phyloP scores from a whole-genome alignment of 2,888 invertebrate species.

The Leucophora obtusa region DNA sequence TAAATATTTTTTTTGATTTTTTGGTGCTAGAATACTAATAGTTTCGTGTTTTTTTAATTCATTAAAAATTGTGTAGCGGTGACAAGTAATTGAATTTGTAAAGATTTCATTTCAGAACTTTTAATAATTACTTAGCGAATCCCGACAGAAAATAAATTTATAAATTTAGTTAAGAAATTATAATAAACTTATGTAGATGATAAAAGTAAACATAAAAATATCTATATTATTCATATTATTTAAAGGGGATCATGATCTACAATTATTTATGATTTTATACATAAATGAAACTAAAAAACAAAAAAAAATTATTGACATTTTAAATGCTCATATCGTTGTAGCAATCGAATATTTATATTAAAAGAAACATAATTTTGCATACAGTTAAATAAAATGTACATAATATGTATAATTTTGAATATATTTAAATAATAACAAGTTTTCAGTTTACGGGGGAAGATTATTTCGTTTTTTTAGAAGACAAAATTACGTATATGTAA shows the following conservation, averaged over 20 bases:
- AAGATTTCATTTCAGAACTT: slow-evolving; percentile 46
- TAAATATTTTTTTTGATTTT: slow-evolving; percentile 67
- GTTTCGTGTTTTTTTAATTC: slow-evolving; percentile 65
- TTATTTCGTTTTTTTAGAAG: neutral
- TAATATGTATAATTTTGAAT: neutral
- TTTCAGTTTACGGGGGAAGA: neutral
- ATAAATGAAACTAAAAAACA: slow-evolving; percentile 19
- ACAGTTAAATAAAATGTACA: neutral
- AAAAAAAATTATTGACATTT: slow-evolving; percentile 37
- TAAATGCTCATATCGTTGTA: slow-evolving; percentile 48
- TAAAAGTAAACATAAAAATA: slow-evolving; percentile 19
- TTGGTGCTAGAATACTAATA: slow-evolving; percentile 76
- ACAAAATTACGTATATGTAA: slow-evolving; percentile 39
- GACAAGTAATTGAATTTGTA: slow-evolving; percentile 42
- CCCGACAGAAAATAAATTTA: neutral
- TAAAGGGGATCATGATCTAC: neutral
- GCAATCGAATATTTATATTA: neutral
- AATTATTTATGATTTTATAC: neutral
- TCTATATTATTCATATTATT: neutral
- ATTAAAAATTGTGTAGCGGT: slow-evolving; percentile 49
- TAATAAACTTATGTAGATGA: slow-evolving; percentile 3
- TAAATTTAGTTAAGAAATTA: neutral
- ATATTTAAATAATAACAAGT: neutral
- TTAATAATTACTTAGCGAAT: slow-evolving; percentile 29
- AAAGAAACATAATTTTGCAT: neutral